Conservation (phyloP, 2,888 invertebrate species). For the Diaperis boleti region DNA sequence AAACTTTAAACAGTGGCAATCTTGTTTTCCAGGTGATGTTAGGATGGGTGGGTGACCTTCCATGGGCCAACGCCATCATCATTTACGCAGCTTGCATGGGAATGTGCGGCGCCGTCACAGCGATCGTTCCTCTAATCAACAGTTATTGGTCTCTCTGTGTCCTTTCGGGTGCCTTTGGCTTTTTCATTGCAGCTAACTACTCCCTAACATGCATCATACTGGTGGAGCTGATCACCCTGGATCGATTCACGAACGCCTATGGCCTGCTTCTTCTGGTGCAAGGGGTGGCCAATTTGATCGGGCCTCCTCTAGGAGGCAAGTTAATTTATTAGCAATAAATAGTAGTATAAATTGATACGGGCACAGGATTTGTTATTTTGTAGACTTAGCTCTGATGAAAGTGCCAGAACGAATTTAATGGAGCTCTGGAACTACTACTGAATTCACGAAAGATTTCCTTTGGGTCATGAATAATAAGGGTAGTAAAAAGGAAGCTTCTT, state of each 20-base stretch:
- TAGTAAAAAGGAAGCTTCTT: no score
- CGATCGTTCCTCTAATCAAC: conserved; percentile 73
- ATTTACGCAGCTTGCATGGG: conserved; percentile 88
- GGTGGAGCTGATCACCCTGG: conserved; percentile 89
- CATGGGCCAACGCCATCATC: conserved; percentile 80
- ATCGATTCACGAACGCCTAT: conserved; percentile 92
- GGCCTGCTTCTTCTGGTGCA: conserved; percentile 89
- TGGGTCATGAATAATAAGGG: no score
- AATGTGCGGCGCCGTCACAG: conserved; percentile 76
- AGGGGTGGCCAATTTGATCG: conserved; percentile 89
- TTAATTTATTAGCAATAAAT: background rate
- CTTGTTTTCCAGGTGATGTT: conserved; percentile 76
- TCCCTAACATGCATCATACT: conserved; percentile 91
- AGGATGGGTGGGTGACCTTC: conserved; percentile 89
- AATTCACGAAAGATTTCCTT: no score
- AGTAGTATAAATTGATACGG: background rate
- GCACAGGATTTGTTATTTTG: no score
- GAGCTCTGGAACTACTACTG: no score
- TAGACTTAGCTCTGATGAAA: no score
- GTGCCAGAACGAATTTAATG: no score
- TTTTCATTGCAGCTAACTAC: conserved; percentile 93
- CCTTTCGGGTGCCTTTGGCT: conserved; percentile 85
- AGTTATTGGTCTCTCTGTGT: conserved; percentile 73
- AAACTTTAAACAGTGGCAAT: no score
- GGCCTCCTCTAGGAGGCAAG: conserved; percentile 90